These are phyloP conservation scores for Aplysina aerophoba DNA, from an alignment of 37 sponge, comb jelly and placozoan genomes.

Conservation along the genomic window DNA sequence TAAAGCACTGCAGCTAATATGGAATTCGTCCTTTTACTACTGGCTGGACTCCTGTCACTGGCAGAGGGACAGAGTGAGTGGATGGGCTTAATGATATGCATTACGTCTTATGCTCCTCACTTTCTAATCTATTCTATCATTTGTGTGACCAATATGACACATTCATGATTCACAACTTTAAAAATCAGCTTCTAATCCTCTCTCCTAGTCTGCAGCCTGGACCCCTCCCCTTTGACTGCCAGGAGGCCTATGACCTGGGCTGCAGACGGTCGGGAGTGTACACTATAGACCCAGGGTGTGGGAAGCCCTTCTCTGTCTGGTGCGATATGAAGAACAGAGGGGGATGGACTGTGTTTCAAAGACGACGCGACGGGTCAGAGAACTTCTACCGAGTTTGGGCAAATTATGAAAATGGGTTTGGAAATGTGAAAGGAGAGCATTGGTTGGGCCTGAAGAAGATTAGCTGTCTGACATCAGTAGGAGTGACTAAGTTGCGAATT, in stretches of 20 bases:
- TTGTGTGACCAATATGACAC: no score
- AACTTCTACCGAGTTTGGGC: conserved; percentile 18
- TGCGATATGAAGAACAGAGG: conserved; percentile 12
- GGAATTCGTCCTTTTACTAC: no score
- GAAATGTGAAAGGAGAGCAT: neutral
- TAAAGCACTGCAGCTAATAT: no score
- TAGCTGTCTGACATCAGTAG: conserved; percentile 8
- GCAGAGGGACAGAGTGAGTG: no score
- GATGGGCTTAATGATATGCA: no score
- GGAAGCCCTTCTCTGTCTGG: conserved; percentile 1
- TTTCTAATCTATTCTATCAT: no score
- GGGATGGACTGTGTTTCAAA: conserved; percentile 33
- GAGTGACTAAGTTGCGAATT: neutral
- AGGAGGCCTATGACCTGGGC: neutral
- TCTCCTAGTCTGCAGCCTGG: no score
- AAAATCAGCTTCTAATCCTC: no score
- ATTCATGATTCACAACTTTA: no score
- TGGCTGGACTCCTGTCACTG: no score
- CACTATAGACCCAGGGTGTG: conserved; percentile 24
- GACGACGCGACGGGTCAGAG: conserved; percentile 6
- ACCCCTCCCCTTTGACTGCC: conserved; percentile 1
- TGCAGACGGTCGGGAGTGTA: conserved; percentile 12
- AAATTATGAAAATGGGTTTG: conserved; percentile 30
- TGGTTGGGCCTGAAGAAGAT: conserved; percentile 27
- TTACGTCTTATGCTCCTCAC: no score